phyloP scores from a whole-genome alignment of 2,797 vertebrate genomes.

The Coracias cyanogaster region DNA sequence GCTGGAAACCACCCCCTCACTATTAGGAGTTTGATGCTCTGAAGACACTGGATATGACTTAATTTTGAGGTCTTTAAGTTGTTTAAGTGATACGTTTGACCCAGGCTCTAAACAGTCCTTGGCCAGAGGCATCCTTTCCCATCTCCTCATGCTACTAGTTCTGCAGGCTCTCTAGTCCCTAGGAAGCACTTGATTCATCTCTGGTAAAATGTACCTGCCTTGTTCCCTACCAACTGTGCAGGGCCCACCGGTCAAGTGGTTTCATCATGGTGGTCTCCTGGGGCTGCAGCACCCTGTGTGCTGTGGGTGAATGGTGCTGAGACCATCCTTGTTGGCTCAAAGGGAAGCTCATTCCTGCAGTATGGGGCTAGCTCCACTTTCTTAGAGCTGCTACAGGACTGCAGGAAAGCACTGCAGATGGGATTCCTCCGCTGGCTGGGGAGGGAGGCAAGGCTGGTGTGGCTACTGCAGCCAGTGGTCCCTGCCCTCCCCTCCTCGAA shows the following conservation, averaged over 20 bases:
- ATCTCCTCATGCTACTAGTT: background rate
- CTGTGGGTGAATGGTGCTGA: background rate
- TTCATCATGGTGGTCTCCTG: background rate
- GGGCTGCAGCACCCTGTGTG: background rate
- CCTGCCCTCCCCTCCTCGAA: accelerated
- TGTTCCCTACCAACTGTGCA: accelerated
- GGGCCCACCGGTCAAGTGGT: accelerated
- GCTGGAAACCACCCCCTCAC: background rate
- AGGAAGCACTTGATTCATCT: background rate
- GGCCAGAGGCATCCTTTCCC: background rate
- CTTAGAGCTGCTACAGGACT: background rate
- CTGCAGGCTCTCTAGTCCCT: background rate
- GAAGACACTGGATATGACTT: background rate
- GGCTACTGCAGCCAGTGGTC: background rate
- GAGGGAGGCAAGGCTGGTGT: background rate
- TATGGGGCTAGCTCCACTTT: accelerated
- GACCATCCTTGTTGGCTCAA: background rate
- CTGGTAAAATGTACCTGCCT: background rate
- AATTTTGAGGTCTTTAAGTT: background rate
- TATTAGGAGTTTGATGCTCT: background rate
- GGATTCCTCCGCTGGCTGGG: background rate
- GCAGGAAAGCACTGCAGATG: background rate
- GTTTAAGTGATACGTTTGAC: background rate
- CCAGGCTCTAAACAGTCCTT: background rate
- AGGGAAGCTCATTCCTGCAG: background rate